phyloP scores from a whole-genome alignment of 2,113 vertebrate species.

The Tetraodon nigroviridis region DNA sequence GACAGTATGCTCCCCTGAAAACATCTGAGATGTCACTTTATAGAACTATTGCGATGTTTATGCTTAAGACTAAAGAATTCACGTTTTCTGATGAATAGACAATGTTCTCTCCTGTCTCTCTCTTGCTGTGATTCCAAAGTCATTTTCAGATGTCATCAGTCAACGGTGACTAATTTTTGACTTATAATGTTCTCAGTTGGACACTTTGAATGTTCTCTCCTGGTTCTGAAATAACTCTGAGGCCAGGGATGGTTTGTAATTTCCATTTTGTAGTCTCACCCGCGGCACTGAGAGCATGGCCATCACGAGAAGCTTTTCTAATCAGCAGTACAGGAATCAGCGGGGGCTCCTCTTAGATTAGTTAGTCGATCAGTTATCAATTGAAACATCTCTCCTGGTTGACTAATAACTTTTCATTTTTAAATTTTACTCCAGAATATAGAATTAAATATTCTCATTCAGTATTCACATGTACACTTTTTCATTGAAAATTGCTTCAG shows the following conservation, averaged over 20 bases:
- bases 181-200: neutral
- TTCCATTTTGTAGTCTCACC: slow-evolving; percentile 8
- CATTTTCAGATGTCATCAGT: neutral
- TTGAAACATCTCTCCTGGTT: neutral
- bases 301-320: neutral
- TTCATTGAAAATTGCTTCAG: no score
- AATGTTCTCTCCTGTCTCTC: slow-evolving; percentile 22
- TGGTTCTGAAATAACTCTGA: neutral
- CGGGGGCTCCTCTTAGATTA: neutral
- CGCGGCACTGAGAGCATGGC: slow-evolving; percentile 4
- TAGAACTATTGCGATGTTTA: slow-evolving; percentile 44
- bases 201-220: neutral
- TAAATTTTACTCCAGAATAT: neutral
- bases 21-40: slow-evolving; percentile 51
- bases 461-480: no score
- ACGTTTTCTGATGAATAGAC: slow-evolving; percentile 13
- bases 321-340: slow-evolving; percentile 4
- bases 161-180: neutral
- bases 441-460: neutral
- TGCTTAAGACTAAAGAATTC: slow-evolving; percentile 44
- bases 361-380: neutral
- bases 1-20: slow-evolving; percentile 1
- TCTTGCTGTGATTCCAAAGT: slow-evolving; percentile 2
- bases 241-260: neutral
- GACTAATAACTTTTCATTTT: neutral